These are phyloP conservation scores for Psilopsiagon aymara DNA, from an alignment of 2,113 vertebrate species.

Conservation along the genomic window DNA sequence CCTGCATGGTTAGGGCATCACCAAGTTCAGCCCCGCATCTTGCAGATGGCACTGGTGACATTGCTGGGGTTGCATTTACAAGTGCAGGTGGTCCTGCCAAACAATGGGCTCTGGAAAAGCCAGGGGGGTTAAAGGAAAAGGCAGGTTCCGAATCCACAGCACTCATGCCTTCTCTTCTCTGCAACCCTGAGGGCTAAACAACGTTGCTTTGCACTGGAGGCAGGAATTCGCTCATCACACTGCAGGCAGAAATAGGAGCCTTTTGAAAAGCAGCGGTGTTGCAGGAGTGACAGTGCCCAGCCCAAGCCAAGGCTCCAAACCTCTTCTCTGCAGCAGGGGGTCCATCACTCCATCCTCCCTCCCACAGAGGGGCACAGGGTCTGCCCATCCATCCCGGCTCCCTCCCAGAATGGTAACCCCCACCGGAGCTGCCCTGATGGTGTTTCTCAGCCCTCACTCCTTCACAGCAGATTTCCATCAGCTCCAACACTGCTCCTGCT, in stretches of 20 bases:
- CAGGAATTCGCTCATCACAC: constrained; percentile 9
- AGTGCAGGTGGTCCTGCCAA: not conserved
- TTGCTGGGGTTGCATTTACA: not conserved
- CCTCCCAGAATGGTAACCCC: not conserved
- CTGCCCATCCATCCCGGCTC: not conserved
- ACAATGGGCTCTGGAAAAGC: not conserved
- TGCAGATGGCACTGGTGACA: not conserved
- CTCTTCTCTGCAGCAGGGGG: rapidly evolving
- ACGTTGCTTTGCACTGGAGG: not conserved
- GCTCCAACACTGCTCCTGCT: not conserved
- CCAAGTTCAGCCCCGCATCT: not conserved
- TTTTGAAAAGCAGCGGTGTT: not conserved
- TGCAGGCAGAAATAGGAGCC: not conserved
- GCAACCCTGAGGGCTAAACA: not conserved
- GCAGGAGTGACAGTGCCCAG: not conserved
- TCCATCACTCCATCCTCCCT: not conserved
- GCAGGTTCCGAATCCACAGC: not conserved
- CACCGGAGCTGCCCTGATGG: not conserved
- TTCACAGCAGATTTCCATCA: not conserved
- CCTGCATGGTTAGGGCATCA: not conserved
- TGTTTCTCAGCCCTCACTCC: not conserved
- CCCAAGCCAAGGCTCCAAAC: not conserved
- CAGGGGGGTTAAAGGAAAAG: not conserved
- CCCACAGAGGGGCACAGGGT: not conserved
- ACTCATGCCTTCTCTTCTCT: not conserved